These are phyloP conservation scores for Montipora capitata DNA, from an alignment of 92 coral and sea anemone genomes.

Conservation along the genomic window DNA sequence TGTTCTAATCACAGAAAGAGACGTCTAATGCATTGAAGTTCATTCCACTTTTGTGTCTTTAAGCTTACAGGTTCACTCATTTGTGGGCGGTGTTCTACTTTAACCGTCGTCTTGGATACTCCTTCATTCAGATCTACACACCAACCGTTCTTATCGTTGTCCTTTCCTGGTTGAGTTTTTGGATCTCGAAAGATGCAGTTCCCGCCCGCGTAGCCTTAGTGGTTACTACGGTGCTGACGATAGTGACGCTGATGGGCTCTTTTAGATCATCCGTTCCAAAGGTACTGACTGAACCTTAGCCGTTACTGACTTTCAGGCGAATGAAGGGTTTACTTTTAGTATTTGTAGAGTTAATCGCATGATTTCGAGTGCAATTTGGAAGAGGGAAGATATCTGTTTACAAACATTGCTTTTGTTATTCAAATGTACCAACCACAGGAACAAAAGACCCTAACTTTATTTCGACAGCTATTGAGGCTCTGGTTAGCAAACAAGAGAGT, in stretches of 20 bases:
- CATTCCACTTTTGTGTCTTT: not conserved
- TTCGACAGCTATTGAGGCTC: no score
- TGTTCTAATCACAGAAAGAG: no score
- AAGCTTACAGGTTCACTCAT: constrained; percentile 51
- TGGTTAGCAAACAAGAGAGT: no score
- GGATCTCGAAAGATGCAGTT: constrained; percentile 85
- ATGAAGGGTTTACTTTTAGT: no score
- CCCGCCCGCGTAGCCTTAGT: constrained; percentile 87
- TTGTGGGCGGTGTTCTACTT: constrained; percentile 64
- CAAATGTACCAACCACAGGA: no score
- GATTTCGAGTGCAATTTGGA: no score
- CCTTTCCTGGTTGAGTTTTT: constrained; percentile 84
- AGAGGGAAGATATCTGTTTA: no score
- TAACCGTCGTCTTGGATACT: constrained; percentile 76
- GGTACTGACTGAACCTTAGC: constrained; percentile 24
- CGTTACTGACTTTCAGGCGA: no score
- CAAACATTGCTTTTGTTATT: no score
- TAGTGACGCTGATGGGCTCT: constrained; percentile 86
- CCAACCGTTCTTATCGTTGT: constrained; percentile 80
- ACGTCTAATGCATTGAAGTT: not conserved
- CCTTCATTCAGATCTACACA: constrained; percentile 81
- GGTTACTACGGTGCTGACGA: constrained; percentile 83
- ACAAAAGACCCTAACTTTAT: no score
- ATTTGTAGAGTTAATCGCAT: no score
- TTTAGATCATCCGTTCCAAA: constrained; percentile 79